A percentile compares a stretch with the other conserved stretches of the same genome.
Evolutionary conservation across 1,140 invertebrate species (phyloP).

Genomic region (Brachionus plicatilis): DNA sequence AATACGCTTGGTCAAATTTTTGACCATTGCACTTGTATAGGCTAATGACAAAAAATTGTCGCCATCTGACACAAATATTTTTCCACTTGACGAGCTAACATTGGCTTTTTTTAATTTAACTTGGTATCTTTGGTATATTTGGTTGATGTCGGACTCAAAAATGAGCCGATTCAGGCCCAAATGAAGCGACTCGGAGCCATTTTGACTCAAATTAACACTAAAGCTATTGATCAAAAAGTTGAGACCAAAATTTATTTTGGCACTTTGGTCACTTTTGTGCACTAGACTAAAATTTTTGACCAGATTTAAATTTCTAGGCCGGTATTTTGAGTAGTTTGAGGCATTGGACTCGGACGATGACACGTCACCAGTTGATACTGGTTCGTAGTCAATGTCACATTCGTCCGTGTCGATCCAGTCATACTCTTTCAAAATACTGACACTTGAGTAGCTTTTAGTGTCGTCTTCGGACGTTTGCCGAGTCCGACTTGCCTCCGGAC

Average conservation of each 20-base stretch:
- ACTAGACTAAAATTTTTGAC: not conserved
- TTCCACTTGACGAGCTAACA: not conserved
- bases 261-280: not conserved
- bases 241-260: conserved; percentile 6
- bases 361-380: not conserved
- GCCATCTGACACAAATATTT: not conserved
- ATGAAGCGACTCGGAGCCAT: not conserved
- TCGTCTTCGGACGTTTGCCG: not conserved
- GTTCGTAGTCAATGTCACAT: not conserved
- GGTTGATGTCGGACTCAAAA: conserved; percentile 4
- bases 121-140: not conserved
- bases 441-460: not conserved
- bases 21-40: not conserved
- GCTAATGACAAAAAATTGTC: not conserved
- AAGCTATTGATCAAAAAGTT: not conserved
- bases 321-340: not conserved
- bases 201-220: not conserved
- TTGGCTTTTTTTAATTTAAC: conserved; percentile 6
- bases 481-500: not conserved
- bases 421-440: conserved; percentile 25
- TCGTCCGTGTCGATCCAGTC: conserved; percentile 3
- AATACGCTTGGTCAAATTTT: conserved; percentile 6
- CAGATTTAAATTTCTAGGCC: not conserved
- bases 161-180: not conserved
- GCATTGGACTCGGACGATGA: not conserved